These are phyloP conservation scores for Drosophila subpulchrella DNA, from an alignment of 1,140 invertebrate genomes.

Conservation along the genomic window DNA sequence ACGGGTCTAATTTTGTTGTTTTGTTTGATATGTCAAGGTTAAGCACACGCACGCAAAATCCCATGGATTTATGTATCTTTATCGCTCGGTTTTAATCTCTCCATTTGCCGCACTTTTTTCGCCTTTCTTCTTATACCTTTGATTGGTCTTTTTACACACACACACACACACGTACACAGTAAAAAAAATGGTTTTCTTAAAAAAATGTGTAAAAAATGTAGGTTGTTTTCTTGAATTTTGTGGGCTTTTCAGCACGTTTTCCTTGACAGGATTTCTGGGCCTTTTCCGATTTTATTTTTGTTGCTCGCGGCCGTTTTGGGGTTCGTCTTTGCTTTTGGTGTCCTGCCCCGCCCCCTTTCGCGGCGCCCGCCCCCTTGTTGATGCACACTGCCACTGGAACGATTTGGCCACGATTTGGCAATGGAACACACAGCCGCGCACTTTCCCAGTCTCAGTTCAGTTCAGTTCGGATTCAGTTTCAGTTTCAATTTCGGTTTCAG, in stretches of 20 bases:
- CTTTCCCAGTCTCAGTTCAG: constrained; percentile 46
- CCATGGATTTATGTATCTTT: constrained; percentile 15
- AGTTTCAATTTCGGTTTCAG: constrained; percentile 27
- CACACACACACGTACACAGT: constrained; percentile 2
- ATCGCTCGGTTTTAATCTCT: constrained; percentile 17
- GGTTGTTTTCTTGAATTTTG: neutral
- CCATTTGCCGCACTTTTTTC: constrained; percentile 25
- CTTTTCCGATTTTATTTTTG: constrained; percentile 13
- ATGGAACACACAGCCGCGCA: constrained; percentile 57
- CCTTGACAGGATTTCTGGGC: neutral
- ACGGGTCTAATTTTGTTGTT: constrained; percentile 24
- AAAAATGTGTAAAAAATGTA: constrained; percentile 3
- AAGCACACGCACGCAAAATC: constrained; percentile 51
- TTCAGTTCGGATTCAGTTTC: constrained; percentile 33
- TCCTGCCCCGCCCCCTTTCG: constrained; percentile 20
- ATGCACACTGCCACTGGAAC: constrained; percentile 46
- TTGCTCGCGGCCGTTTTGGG: constrained; percentile 30
- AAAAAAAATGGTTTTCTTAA: constrained; percentile 1
- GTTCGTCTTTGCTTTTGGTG: constrained; percentile 16
- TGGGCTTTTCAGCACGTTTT: constrained; percentile 10
- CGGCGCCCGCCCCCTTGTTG: constrained; percentile 45
- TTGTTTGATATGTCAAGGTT: constrained; percentile 76
- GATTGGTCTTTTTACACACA: neutral
- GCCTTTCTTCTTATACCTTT: neutral
- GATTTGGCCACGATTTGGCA: constrained; percentile 57